These are phyloP conservation scores for Drosophila stalkeri DNA, from an alignment of 2,888 invertebrate species.

Conservation along the genomic window DNA sequence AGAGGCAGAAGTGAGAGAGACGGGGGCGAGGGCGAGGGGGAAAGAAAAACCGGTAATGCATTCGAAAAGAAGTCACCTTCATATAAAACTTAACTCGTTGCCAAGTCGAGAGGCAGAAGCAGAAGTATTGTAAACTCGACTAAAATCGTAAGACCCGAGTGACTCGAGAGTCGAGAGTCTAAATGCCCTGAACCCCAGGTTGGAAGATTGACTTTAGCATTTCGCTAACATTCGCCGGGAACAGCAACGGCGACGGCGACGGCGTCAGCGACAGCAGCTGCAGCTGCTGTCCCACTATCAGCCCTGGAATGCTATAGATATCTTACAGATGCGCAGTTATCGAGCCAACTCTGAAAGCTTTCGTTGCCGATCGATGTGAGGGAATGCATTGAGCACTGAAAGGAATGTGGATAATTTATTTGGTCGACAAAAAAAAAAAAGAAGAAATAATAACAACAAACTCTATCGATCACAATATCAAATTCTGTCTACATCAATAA, in stretches of 20 bases:
- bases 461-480: constrained; percentile 1
- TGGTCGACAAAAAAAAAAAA: not conserved
- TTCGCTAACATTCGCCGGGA: constrained; percentile 40
- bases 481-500: constrained; percentile 34
- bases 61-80: constrained; percentile 81
- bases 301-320: constrained; percentile 30
- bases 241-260: not conserved
- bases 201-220: constrained; percentile 38
- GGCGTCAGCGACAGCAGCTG: constrained; percentile 19
- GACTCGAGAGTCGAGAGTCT: not conserved
- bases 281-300: constrained; percentile 37
- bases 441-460: not conserved
- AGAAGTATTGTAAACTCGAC: constrained; percentile 17
- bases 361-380: constrained; percentile 7
- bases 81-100: constrained; percentile 56
- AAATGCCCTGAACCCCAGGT: constrained; percentile 19
- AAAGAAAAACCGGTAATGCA: constrained; percentile 76
- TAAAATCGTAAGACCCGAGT: constrained; percentile 34
- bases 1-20: not conserved
- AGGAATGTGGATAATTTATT: constrained; percentile 11
- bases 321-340: constrained; percentile 12
- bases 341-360: constrained; percentile 19
- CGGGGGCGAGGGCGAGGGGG: constrained; percentile 6
- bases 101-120: constrained; percentile 16
- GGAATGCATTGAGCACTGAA: constrained; percentile 4